phyloP scores from a whole-genome alignment of 92 coral and sea anemone species.

The Palythoa grandis region DNA sequence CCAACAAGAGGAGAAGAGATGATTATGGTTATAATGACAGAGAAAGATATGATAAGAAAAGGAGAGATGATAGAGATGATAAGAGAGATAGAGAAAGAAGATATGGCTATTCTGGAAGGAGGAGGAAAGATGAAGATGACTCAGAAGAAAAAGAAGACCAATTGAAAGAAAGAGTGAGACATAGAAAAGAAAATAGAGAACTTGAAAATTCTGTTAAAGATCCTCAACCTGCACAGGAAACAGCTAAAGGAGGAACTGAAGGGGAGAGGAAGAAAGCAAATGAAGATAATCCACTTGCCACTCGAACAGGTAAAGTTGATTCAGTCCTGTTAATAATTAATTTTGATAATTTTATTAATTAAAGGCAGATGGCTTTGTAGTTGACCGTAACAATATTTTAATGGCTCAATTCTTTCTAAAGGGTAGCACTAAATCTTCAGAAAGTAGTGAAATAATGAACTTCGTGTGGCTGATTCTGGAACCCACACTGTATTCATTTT shows the following conservation, averaged over 20 bases:
- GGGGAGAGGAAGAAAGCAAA: slow-evolving; percentile 53
- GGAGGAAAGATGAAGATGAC: slow-evolving; percentile 32
- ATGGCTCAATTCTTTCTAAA: no score
- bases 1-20: slow-evolving; percentile 46
- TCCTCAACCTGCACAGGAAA: neutral
- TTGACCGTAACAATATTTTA: no score
- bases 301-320: slow-evolving; percentile 76
- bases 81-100: slow-evolving; percentile 43
- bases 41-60: slow-evolving; percentile 37
- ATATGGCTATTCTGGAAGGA: slow-evolving; percentile 42
- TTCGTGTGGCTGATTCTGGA: no score
- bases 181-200: slow-evolving; percentile 38
- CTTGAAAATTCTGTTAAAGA: neutral
- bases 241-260: slow-evolving; percentile 10
- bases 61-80: slow-evolving; percentile 39
- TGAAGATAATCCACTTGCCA: slow-evolving; percentile 67
- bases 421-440: no score
- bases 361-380: no score
- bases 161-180: slow-evolving; percentile 18
- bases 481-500: no score
- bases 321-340: neutral
- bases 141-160: slow-evolving; percentile 48
- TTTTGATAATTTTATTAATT: no score
- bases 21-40: slow-evolving; percentile 42
- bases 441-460: no score